These are phyloP conservation scores for Byasa hedistus DNA, from an alignment of 2,888 invertebrate genomes.

Conservation along the genomic window DNA sequence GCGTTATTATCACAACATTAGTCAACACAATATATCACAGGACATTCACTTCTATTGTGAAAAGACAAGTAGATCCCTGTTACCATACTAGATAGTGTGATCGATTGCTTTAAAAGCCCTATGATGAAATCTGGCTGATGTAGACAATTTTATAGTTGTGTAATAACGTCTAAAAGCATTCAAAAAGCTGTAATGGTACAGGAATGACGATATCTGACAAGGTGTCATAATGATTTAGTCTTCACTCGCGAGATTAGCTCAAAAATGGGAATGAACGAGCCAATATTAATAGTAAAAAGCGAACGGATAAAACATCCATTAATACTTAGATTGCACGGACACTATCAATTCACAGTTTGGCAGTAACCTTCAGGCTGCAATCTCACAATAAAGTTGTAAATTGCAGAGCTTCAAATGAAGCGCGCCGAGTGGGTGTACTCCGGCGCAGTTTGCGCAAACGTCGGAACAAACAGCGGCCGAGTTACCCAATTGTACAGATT, in stretches of 20 bases:
- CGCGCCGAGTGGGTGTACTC: conserved; percentile 55
- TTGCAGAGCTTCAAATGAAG: conserved; percentile 3
- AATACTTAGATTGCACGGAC: background rate
- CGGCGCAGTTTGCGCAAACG: conserved; percentile 57
- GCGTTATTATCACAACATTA: background rate
- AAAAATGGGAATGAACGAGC: too few species aligned
- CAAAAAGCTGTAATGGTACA: too few species aligned
- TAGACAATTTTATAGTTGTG: too few species aligned
- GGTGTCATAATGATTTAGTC: too few species aligned
- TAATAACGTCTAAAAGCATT: too few species aligned
- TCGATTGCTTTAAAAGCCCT: background rate
- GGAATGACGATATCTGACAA: too few species aligned
- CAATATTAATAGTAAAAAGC: too few species aligned
- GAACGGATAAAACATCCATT: background rate
- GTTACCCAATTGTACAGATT: conserved; percentile 19
- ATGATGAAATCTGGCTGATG: background rate
- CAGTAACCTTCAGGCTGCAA: conserved; percentile 9
- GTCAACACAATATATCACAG: background rate
- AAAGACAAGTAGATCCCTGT: background rate
- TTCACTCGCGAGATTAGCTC: too few species aligned
- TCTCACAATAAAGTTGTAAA: conserved; percentile 14
- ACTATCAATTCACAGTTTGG: background rate
- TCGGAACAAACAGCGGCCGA: conserved; percentile 34
- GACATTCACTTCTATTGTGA: background rate
- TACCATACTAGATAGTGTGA: too few species aligned